Percentiles rank a stretch among this genome's conserved stretches.
phyloP scores from a whole-genome alignment of 1,140 invertebrate genomes.

The Delia radicum region DNA sequence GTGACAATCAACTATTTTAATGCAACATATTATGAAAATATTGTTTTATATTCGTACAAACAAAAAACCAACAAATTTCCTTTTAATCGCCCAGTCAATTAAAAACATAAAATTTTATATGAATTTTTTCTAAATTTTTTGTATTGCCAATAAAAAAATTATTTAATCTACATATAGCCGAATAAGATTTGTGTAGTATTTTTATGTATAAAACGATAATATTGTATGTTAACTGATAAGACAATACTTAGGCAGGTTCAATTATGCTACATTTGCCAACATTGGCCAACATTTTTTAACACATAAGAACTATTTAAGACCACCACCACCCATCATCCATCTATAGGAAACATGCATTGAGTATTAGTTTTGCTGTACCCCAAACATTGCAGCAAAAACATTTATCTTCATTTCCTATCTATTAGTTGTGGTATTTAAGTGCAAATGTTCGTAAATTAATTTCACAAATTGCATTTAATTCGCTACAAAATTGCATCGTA shows the following conservation, averaged over 20 bases:
- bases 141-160: neutral
- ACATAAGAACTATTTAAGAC: too few species aligned
- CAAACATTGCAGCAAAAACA: neutral
- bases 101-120: neutral
- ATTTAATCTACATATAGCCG: too few species aligned
- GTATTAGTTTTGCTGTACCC: neutral
- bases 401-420: conserved; percentile 18
- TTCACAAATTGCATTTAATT: conserved; percentile 25
- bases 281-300: neutral
- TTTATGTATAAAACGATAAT: neutral
- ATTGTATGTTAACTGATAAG: neutral
- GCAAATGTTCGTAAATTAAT: conserved; percentile 28
- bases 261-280: neutral
- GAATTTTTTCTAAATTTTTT: neutral
- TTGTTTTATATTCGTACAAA: neutral
- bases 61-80: neutral
- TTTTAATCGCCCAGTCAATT: neutral
- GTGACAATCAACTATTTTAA: conserved; percentile 1
- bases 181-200: neutral
- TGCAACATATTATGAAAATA: neutral
- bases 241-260: neutral
- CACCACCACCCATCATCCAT: neutral
- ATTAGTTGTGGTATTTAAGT: conserved; percentile 21
- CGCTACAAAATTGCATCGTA: conserved; percentile 25
- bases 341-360: neutral